Evolutionary conservation across 2,888 invertebrate genomes (phyloP).

Genomic region (Phragmatobia fuliginosa): DNA sequence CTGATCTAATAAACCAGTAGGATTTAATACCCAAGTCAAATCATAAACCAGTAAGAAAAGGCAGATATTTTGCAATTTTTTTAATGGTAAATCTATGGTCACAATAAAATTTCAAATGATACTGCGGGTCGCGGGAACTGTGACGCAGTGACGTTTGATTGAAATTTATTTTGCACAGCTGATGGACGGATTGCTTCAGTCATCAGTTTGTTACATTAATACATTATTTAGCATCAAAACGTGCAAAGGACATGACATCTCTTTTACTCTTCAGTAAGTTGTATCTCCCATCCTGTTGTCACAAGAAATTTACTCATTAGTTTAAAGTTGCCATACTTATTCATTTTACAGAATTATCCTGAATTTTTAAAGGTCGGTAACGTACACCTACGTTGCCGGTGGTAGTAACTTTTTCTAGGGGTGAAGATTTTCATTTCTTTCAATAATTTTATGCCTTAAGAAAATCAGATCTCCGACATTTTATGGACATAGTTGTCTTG

Average conservation of each 20-base stretch:
- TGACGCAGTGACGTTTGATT: neutral
- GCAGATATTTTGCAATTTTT: neutral
- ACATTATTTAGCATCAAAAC: neutral
- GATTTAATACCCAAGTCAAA: neutral
- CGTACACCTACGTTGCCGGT: neutral
- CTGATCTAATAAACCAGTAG: neutral
- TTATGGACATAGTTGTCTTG: no score
- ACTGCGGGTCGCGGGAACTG: no score
- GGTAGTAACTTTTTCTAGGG: no score
- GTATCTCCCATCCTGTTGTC: neutral
- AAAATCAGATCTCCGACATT: no score
- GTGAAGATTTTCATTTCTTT: no score
- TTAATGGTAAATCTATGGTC: neutral
- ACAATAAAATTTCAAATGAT: neutral
- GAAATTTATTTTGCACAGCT: constrained; percentile 1
- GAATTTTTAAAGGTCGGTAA: neutral
- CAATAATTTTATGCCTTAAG: no score
- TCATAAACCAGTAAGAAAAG: neutral
- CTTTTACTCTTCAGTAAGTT: neutral
- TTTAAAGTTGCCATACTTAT: neutral
- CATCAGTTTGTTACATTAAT: neutral
- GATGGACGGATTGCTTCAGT: neutral
- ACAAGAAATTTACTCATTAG: neutral
- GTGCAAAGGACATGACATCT: neutral
- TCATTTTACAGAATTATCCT: neutral